Conservation (phyloP, 2,797 vertebrate genomes). For the Microcaecilia unicolor region DNA sequence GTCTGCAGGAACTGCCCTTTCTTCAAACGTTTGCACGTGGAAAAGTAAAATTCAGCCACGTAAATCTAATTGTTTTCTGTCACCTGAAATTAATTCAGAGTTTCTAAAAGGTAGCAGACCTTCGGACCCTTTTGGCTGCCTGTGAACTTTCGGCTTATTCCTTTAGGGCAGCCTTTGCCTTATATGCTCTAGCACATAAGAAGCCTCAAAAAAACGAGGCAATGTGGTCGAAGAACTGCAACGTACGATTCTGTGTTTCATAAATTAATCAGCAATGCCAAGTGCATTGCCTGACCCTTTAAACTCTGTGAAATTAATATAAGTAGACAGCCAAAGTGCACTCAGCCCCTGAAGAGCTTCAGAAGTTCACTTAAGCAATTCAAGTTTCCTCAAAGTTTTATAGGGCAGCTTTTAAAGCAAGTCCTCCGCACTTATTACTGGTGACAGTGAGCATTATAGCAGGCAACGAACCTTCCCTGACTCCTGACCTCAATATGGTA, state of each 20-base stretch:
- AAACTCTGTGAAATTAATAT: conserved; percentile 97
- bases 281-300: conserved; percentile 89
- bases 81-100: too few relatives aligned
- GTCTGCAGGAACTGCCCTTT: too few relatives aligned
- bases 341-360: conserved; percentile 63
- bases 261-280: conserved; percentile 87
- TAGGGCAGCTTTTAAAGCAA: conserved; percentile 81
- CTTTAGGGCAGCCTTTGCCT: too few relatives aligned
- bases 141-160: too few relatives aligned
- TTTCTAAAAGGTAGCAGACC: too few relatives aligned
- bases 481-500: conserved; percentile 63
- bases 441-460: conserved; percentile 67
- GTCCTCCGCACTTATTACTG: conserved; percentile 75
- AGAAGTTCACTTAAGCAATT: conserved; percentile 84
- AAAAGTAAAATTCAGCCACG: too few relatives aligned
- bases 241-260: conserved; percentile 69
- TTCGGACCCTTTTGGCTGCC: too few relatives aligned
- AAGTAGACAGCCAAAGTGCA: conserved; percentile 83
- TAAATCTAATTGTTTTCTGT: too few relatives aligned
- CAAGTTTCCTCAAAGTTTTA: conserved; percentile 90
- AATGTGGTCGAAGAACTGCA: conserved; percentile 59
- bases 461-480: conserved; percentile 72
- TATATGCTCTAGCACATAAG: too few relatives aligned
- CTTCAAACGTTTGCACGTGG: too few relatives aligned
- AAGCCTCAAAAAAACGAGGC: too few relatives aligned